Evolutionary conservation across 2,888 invertebrate genomes (phyloP).

Genomic region (Criorhina ranunculi): DNA sequence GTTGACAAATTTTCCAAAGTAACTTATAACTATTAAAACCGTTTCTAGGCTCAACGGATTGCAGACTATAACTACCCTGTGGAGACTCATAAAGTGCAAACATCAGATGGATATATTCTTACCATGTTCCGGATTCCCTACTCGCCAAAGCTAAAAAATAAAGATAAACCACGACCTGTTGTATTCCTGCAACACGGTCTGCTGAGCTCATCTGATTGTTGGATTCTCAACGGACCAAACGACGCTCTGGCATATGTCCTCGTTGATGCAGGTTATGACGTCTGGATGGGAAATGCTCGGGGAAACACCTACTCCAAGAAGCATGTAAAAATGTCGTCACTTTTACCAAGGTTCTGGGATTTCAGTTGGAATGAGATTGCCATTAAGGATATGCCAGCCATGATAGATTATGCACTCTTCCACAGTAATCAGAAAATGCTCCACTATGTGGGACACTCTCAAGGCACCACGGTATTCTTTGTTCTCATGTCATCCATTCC

Average conservation of each 20-base stretch:
- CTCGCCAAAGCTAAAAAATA: conserved; percentile 73
- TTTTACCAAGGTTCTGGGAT: conserved; percentile 87
- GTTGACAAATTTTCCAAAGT: neutral
- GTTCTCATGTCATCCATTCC: conserved; percentile 89
- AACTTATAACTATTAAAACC: neutral
- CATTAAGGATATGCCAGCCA: conserved; percentile 90
- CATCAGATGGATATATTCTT: conserved; percentile 77
- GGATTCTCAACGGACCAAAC: conserved; percentile 89
- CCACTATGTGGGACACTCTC: conserved; percentile 89
- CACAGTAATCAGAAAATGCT: conserved; percentile 87
- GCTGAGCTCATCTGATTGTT: conserved; percentile 89
- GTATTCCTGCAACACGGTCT: conserved; percentile 90
- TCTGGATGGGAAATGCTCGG: conserved; percentile 93
- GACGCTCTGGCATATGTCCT: conserved; percentile 85
- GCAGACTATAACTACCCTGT: conserved; percentile 79
- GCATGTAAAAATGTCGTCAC: conserved; percentile 84
- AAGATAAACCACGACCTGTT: conserved; percentile 78
- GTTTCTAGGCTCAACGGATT: conserved; percentile 80
- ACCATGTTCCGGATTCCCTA: conserved; percentile 78
- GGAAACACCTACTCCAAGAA: conserved; percentile 88
- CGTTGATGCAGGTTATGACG: conserved; percentile 89
- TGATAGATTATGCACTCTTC: conserved; percentile 89
- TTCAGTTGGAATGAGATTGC: conserved; percentile 91
- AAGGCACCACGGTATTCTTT: conserved; percentile 90
- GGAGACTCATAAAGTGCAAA: conserved; percentile 73